Base-by-base conservation (phyloP, 2,888 invertebrate species). In the Tenthredo distinguenda region DNA sequence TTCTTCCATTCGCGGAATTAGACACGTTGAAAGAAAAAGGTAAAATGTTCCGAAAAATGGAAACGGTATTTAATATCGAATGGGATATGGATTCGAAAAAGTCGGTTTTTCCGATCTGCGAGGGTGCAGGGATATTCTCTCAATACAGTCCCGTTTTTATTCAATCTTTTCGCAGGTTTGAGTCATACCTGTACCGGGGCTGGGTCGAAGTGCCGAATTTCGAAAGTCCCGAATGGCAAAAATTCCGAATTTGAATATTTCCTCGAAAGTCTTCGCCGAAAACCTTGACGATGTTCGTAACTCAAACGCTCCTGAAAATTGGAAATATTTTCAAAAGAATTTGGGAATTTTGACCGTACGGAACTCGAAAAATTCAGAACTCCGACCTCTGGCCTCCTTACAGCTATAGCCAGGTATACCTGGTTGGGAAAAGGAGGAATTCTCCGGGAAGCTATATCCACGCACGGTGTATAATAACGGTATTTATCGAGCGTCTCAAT, bases 401-500 rank as follows among this genome's bases (percentile, higher is more conserved):
- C 6, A 55, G n/a, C 55, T 55, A n/a, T 55, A 55, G 7, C 55
- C 7, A 43, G 40, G 10, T 43, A 10, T 43, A 47, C 43, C 12
- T 10, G 12, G 21, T 58, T 58, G 31, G 12, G 4, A 34, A 31
- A 18, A 68, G 18, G 15, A 71, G 71, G 50, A 84, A 87, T 85
- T 82, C 74, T 81, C 83, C 5, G 47, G 9, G 58, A 55, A 86
- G 62, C 84, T 84, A 81, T 84, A 81, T 79, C 15, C 68, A 26
- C 34, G 55, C 37, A 55, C 5, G 77, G 31, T 18, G 47, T 43
- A 62, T 31, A 77, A 21, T 84, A 86, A 85, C 86, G 72, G 86
- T 85, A 85, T 86, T 82, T 87, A 83, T 83, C 83, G 83, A 83
- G 83, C 83, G 86, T 89, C 90, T 89, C 88, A 89, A 90, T 90